A percentile compares a stretch with the other conserved stretches of the same genome.
Conservation (phyloP, 2,888 invertebrate genomes). For the Tachina fera region DNA sequence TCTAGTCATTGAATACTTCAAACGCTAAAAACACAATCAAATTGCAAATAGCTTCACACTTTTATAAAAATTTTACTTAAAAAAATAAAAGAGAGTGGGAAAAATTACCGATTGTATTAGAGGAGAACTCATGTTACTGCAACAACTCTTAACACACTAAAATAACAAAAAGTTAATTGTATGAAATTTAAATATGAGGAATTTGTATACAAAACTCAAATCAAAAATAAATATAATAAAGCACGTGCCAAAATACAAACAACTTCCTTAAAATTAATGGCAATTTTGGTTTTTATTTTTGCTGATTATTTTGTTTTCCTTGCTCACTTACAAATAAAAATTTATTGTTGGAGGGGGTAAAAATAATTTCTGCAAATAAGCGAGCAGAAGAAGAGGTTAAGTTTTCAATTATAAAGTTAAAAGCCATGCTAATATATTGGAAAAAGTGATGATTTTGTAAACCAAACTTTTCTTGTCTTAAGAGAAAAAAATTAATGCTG, state of each 20-base stretch:
- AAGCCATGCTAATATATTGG: no score
- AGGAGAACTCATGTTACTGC: slow-evolving; percentile 18
- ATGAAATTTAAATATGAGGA: slow-evolving; percentile 20
- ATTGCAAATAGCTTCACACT: slow-evolving; percentile 53
- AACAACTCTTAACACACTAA: slow-evolving; percentile 3
- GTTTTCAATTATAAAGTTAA: no score
- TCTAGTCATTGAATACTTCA: slow-evolving; percentile 49
- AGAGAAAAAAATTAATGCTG: no score
- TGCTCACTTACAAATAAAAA: neutral
- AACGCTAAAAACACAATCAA: slow-evolving; percentile 35
- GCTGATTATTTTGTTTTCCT: slow-evolving; percentile 2
- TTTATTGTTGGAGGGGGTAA: neutral
- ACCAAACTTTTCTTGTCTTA: no score
- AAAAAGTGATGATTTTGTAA: no score
- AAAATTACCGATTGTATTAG: slow-evolving; percentile 7
- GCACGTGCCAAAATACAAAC: slow-evolving; percentile 68
- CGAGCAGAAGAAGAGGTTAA: no score
- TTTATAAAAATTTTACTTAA: neutral
- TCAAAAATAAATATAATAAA: slow-evolving; percentile 41
- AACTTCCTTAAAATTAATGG: slow-evolving; percentile 61
- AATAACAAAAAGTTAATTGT: slow-evolving; percentile 3
- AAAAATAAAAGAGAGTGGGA: neutral
- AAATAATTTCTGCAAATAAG: neutral
- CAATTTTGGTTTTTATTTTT: slow-evolving; percentile 11
- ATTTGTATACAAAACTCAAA: slow-evolving; percentile 29